A percentile compares a stretch with the other conserved stretches of the same genome.
Evolutionary conservation across 2,888 invertebrate species (phyloP).

Genomic region (Meteorus colon): DNA sequence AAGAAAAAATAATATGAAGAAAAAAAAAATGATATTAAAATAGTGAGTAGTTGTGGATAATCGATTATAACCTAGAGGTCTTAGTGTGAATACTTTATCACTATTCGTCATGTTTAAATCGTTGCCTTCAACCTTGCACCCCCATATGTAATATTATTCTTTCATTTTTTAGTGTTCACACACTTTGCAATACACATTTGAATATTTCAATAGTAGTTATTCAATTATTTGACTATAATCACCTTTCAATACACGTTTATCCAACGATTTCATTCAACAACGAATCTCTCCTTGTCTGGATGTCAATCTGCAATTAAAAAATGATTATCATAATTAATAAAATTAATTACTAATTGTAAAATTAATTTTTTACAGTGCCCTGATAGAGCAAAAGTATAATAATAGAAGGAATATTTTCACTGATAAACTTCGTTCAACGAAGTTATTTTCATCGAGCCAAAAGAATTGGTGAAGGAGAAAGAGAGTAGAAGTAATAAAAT

Average conservation of each 20-base stretch:
- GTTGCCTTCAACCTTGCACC: neutral
- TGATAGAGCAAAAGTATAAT: neutral
- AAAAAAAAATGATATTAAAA: neutral
- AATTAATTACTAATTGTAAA: neutral
- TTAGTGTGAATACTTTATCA: constrained; percentile 10
- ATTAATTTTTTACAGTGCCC: constrained; percentile 16
- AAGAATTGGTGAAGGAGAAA: neutral
- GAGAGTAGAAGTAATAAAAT: neutral
- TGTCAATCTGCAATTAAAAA: neutral
- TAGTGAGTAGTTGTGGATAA: neutral
- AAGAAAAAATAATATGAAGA: neutral
- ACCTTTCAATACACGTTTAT: constrained; percentile 8
- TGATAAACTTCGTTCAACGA: neutral
- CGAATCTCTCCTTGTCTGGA: neutral
- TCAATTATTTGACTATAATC: neutral
- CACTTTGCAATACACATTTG: neutral
- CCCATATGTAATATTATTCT: neutral
- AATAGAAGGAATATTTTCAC: neutral
- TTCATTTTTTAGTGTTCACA: neutral
- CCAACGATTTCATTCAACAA: neutral
- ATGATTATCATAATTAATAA: constrained; percentile 4
- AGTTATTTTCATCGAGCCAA: neutral
- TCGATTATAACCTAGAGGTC: constrained; percentile 22
- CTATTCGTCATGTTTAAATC: neutral
- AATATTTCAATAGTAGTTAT: neutral